Evolutionary conservation across 2,888 invertebrate species (phyloP), one percentile per base, ranked within the genome.

Genomic region (Therioaphis trifolii): DNA sequence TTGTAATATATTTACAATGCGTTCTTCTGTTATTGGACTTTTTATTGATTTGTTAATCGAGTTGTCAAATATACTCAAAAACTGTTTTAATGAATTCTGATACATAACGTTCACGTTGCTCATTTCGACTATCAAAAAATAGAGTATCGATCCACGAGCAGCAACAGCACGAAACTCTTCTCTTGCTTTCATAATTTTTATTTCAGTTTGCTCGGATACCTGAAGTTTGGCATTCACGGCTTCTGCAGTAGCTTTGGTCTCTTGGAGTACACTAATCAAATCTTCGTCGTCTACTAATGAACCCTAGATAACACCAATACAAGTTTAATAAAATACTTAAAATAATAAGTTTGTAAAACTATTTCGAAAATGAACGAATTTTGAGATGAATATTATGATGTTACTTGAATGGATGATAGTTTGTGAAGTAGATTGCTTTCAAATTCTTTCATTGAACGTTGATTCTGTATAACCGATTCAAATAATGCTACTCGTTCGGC

Each of bases 121-220:
- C 97, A 98, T 97, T 90, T 98, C 98, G 0, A 98, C 97, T 85
- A 98, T 97, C 61, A 98, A 90, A 88, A 98, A 98, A 88, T 98
- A 98, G 1, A 98, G 90, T 84, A 98, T 97, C 0, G 97, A 97
- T 21, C 98, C 98, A 86, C 98, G 91, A 0, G 95, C 95, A 3
- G 98, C 98, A 0, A 98, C 98, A 0, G 97, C 96, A 86, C 98
- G 91, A 88, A 97, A 98, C 88, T 98, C 98, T 89, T 98, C 98
- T 84, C 98, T 91, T 0, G 98, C 98, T 84, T 94, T 91, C 88
- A 95, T 95, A 85, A 98, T 98, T 89, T 98, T 97, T 86, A 94
- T 94, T 88, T 98, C 98, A 0, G 98, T 98, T 15, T 96, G 93
- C 87, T 95, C 97, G 0, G 98, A 95, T 14, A 97, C 95, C 88